Evolutionary conservation across 2,888 invertebrate species (phyloP).

Genomic region (Pecten maximus): DNA sequence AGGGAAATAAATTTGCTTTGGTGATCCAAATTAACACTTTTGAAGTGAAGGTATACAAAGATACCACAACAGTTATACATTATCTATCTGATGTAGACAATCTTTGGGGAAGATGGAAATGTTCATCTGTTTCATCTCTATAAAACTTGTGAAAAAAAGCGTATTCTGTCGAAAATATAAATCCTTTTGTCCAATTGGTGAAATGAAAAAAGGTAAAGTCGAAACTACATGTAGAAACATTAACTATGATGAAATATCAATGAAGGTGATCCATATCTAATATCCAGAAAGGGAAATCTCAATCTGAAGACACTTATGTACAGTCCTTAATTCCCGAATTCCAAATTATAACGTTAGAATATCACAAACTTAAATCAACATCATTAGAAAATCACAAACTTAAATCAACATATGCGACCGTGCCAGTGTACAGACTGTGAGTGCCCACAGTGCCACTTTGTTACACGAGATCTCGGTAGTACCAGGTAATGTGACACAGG

Average conservation of each 20-base stretch:
- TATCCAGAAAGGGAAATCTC: not conserved
- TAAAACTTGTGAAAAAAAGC: not conserved
- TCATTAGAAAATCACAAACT: not conserved
- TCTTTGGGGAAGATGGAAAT: not conserved
- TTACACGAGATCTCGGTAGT: not conserved
- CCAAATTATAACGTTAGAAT: not conserved
- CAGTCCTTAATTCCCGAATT: not conserved
- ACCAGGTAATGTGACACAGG: not conserved
- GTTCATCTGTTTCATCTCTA: not conserved
- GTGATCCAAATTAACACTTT: not conserved
- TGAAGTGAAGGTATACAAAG: not conserved
- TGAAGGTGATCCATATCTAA: not conserved
- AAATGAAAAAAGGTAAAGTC: not conserved
- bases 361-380: not conserved
- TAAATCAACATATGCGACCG: not conserved
- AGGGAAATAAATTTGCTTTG: not conserved
- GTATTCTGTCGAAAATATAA: not conserved
- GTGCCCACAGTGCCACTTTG: not conserved
- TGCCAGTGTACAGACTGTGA: not conserved
- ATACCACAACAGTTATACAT: not conserved
- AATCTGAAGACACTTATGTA: not conserved
- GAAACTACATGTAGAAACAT: not conserved
- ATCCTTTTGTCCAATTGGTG: not conserved
- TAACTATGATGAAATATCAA: not conserved
- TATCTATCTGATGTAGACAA: not conserved